Conservation (phyloP, 2,888 invertebrate species). For the Stictocephala bisonia region DNA sequence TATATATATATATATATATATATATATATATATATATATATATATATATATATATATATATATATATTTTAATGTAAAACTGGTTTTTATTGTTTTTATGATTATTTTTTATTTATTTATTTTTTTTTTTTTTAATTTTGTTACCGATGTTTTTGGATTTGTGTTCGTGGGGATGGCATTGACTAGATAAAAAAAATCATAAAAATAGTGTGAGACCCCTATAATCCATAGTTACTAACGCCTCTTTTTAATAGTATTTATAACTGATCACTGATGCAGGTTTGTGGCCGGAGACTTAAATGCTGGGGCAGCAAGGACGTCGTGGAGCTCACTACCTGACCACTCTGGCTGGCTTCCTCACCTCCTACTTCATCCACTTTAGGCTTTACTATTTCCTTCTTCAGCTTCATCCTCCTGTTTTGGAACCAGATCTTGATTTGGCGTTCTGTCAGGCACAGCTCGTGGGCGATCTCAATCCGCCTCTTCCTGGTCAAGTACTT, state of each 20-base stretch:
- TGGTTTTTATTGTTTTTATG: no score
- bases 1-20: no score
- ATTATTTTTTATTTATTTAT: no score
- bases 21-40: no score
- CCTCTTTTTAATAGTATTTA: background rate
- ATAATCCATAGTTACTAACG: no score
- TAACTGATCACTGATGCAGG: background rate
- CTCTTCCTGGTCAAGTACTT: slow-evolving; percentile 95
- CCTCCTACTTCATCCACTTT: slow-evolving; percentile 76
- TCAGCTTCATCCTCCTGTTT: slow-evolving; percentile 99
- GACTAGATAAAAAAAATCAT: no score
- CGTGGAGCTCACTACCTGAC: slow-evolving; percentile 50
- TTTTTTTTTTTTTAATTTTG: no score
- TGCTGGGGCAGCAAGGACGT: slow-evolving; percentile 41
- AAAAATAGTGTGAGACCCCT: no score
- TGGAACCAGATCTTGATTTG: slow-evolving; percentile 99
- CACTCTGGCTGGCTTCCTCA: slow-evolving; percentile 9
- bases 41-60: no score
- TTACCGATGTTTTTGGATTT: no score
- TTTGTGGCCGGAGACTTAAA: slow-evolving; percentile 6
- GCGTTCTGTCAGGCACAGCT: slow-evolving; percentile 94
- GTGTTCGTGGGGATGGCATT: no score
- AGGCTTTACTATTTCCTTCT: slow-evolving; percentile 95
- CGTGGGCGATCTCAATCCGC: slow-evolving; percentile 96
- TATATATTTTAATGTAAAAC: no score